A percentile compares a stretch with the other conserved stretches of the same genome.
Evolutionary conservation across 2,797 vertebrate species (phyloP).

Genomic region (Ceyx erithaca): DNA sequence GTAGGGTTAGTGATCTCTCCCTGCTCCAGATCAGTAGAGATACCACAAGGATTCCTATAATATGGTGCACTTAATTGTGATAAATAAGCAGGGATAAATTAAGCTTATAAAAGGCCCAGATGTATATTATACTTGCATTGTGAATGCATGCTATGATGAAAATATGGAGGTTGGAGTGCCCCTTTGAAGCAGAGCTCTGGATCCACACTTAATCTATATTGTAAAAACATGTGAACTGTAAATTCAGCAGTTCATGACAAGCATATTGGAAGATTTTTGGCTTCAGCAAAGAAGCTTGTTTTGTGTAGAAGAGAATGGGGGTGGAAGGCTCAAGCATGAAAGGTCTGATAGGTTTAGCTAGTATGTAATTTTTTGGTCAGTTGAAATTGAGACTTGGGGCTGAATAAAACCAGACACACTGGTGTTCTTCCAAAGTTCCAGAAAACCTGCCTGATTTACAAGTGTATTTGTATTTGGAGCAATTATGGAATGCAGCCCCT

Average conservation of each 20-base stretch:
- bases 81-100: constrained; percentile 54
- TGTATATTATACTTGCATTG: constrained; percentile 51
- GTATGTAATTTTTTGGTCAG: neutral
- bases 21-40: constrained; percentile 54
- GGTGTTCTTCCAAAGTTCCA: neutral
- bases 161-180: constrained; percentile 13
- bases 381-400: neutral
- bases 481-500: neutral
- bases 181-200: constrained; percentile 54
- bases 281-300: neutral
- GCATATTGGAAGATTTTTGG: constrained; percentile 12
- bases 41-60: constrained; percentile 60
- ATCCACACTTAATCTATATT: constrained; percentile 37
- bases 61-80: constrained; percentile 42
- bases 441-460: constrained; percentile 31
- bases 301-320: neutral
- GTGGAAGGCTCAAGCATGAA: neutral
- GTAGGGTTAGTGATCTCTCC: constrained; percentile 58
- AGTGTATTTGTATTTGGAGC: neutral
- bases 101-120: constrained; percentile 37
- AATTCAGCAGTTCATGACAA: constrained; percentile 44
- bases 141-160: constrained; percentile 39
- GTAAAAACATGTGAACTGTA: constrained; percentile 51
- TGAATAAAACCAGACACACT: neutral
- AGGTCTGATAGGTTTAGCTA: neutral